Conservation (phyloP, 2,888 invertebrate genomes). For the Brenthis daphne region DNA sequence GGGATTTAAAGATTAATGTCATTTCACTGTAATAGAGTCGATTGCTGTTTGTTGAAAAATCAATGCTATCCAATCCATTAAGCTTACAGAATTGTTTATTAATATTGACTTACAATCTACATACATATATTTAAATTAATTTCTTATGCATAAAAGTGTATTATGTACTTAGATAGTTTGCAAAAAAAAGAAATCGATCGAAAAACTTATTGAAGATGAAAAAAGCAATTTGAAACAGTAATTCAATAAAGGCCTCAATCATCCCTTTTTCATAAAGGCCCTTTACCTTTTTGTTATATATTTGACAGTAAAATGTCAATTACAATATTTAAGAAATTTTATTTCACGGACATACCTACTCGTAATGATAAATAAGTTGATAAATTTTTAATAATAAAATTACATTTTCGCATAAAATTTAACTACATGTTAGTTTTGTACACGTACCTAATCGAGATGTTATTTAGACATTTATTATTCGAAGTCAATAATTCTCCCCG, state of each 20-base stretch:
- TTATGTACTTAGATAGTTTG: too few relatives aligned
- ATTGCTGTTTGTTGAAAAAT: neutral
- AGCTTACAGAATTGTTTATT: neutral
- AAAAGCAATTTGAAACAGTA: constrained; percentile 6
- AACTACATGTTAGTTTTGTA: too few relatives aligned
- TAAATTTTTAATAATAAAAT: too few relatives aligned
- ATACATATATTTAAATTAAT: neutral
- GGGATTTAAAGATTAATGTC: neutral
- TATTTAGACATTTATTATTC: too few relatives aligned
- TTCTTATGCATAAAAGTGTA: neutral
- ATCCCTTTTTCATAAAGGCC: constrained; percentile 8
- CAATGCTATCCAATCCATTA: neutral
- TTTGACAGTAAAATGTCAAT: neutral
- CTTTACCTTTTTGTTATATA: neutral
- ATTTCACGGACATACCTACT: too few relatives aligned
- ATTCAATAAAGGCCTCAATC: constrained; percentile 10
- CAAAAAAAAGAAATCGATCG: neutral
- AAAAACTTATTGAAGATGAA: neutral
- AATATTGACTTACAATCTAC: neutral
- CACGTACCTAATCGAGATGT: too few relatives aligned
- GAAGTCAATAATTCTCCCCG: too few relatives aligned
- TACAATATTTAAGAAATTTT: neutral
- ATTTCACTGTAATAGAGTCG: neutral
- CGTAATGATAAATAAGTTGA: too few relatives aligned
- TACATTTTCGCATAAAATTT: too few relatives aligned